Evolutionary conservation across 2,888 invertebrate genomes (phyloP).

Genomic region (Cephus runcator): DNA sequence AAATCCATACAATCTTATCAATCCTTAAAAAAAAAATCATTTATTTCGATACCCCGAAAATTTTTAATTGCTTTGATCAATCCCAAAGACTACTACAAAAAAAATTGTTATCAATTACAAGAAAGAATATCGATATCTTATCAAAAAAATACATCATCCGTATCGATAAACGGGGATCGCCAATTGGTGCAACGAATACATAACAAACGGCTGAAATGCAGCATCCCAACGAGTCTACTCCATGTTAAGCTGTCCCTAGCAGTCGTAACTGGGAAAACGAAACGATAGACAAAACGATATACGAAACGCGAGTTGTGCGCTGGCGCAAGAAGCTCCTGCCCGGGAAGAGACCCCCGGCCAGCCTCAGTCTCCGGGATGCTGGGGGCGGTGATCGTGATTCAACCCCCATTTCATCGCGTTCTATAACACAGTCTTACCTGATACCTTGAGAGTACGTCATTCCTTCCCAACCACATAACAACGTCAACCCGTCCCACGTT

Average conservation of each 20-base stretch:
- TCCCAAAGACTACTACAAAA: not conserved
- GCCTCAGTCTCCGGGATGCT: conserved; percentile 65
- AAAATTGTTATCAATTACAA: not conserved
- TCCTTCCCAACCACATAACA: not conserved
- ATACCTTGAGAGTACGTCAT: not conserved
- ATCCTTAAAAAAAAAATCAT: not conserved
- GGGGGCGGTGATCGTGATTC: conserved; percentile 64
- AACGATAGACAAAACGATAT: conserved; percentile 13
- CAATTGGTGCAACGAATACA: not conserved
- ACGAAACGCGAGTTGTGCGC: conserved; percentile 49
- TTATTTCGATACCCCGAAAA: not conserved
- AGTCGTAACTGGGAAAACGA: not conserved
- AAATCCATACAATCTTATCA: no score
- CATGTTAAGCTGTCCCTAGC: not conserved
- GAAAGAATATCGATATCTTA: not conserved
- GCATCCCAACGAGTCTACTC: not conserved
- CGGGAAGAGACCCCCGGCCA: conserved; percentile 62
- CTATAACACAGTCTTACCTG: conserved; percentile 36
- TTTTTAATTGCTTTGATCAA: not conserved
- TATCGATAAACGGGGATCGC: not conserved
- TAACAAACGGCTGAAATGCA: not conserved
- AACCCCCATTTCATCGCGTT: conserved; percentile 57
- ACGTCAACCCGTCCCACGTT: not conserved
- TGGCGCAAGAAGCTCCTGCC: conserved; percentile 63
- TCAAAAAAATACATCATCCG: not conserved